Conservation (phyloP, 2,888 invertebrate species). For the Epinotia nisella region DNA sequence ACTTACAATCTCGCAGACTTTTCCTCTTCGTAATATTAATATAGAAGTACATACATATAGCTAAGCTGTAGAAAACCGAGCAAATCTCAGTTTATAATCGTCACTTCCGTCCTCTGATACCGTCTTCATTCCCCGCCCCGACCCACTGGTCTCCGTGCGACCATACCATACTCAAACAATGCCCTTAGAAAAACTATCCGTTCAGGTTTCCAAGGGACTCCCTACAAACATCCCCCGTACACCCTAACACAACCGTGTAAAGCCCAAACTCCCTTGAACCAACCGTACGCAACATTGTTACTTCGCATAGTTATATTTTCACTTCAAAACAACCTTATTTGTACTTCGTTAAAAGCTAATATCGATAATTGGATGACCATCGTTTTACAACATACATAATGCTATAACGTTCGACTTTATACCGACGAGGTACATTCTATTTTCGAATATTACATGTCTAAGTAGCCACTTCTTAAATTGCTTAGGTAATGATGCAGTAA, state of each 20-base stretch:
- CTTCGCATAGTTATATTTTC: conserved; percentile 24
- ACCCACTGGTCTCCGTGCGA: conserved; percentile 29
- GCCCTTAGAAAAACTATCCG: conserved; percentile 32
- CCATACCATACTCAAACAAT: conserved; percentile 39
- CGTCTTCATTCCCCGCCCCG: conserved; percentile 15
- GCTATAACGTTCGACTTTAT: conserved; percentile 51
- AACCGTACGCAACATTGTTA: conserved; percentile 8
- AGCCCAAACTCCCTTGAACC: conserved; percentile 1
- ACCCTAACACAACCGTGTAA: neutral
- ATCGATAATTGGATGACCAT: conserved; percentile 10
- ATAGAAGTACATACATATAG: too few species aligned
- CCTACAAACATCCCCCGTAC: neutral
- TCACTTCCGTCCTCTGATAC: conserved; percentile 16
- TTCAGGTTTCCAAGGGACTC: conserved; percentile 21
- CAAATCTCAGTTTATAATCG: conserved; percentile 10
- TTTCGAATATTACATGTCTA: conserved; percentile 42
- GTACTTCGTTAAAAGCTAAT: conserved; percentile 17
- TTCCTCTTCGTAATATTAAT: too few species aligned
- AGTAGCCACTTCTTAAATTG: conserved; percentile 27
- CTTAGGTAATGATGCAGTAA: conserved; percentile 17
- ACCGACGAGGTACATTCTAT: conserved; percentile 48
- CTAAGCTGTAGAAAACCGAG: neutral
- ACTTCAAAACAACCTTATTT: conserved; percentile 18
- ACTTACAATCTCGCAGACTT: too few species aligned
- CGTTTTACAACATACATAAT: conserved; percentile 34